Evolutionary conservation across 2,797 vertebrate species (phyloP).

Genomic region (Eidolon dupreanum): DNA sequence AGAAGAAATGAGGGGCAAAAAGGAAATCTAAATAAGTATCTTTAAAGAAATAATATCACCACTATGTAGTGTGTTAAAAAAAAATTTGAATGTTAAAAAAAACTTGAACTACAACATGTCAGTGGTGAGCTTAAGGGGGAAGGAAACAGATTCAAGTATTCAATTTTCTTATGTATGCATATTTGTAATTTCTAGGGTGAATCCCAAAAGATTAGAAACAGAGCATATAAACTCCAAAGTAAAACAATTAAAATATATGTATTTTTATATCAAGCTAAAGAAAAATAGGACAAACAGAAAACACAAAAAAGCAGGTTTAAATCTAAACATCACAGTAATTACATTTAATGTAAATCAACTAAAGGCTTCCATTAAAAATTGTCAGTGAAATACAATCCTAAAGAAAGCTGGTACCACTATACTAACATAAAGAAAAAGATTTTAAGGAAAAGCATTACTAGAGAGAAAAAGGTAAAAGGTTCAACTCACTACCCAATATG

Average conservation of each 20-base stretch:
- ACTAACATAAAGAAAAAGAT: not conserved
- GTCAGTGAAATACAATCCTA: slow-evolving; percentile 9
- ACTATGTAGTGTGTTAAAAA: not conserved
- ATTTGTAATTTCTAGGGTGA: not conserved
- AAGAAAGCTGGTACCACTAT: not conserved
- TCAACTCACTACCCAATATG: not conserved
- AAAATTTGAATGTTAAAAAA: too few relatives aligned
- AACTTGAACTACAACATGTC: not conserved
- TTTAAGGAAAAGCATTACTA: not conserved
- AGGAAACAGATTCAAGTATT: not conserved
- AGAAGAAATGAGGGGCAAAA: not conserved
- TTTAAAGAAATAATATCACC: not conserved
- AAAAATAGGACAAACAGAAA: not conserved
- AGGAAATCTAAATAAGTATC: not conserved
- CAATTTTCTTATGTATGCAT: not conserved
- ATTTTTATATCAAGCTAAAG: not conserved
- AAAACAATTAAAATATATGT: not conserved
- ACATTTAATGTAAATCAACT: not conserved
- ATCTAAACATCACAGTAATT: not conserved
- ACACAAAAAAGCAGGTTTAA: not conserved
- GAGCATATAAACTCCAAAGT: not conserved
- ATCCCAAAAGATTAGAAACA: not conserved
- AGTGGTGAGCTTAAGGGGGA: not conserved
- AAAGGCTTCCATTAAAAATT: not conserved
- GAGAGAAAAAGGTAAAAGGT: not conserved